Base-by-base conservation (phyloP, 1,140 invertebrate species). In the Eupristina koningsbergeri region DNA sequence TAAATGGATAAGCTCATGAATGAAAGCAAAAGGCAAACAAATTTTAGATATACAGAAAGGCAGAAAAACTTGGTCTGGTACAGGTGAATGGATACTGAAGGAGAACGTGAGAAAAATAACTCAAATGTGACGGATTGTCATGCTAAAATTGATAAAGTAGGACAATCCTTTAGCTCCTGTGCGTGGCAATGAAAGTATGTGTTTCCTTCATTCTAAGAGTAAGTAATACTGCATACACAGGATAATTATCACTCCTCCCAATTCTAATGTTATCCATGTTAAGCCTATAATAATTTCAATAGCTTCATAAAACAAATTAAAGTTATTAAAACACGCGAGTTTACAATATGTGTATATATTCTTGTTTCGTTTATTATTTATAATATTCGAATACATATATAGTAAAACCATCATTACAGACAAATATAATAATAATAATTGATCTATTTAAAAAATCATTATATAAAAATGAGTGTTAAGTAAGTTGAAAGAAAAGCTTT, bases 141-240 rank as follows among this genome's bases (percentile, higher is more conserved):
- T 63, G 34, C 74, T 80, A 83, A 84, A 86, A 86, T 84, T 80
- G 80, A 84, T 84, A 86, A 83, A 86, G 67, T 80, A 79, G 76
- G 75, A 83, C 83, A 80, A 86, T 86, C 76, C 50, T n/a, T 26
- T 61, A 71, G 6, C 26, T 64, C 50, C 53, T 26, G 26, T 8
- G 36, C 36, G 29, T 39, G 13, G 22, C 22, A 15, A 39, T 41
- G 31, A 41, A 58, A 13, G 2, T 58, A 22, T 58, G 1, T 26
- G 53, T 58, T 58, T 26, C 9, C 53, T 26, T 6, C 53, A 22
- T 26, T 58, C 26, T 3, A 26, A 1, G 22, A 26, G 22, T 8
- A 7, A 53, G 11, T 17, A 53, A 53, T 19, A 2, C 9, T 19
- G 3, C 47, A 50, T 17, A 26, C 5, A 6, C 22, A 58, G 11